Evolutionary conservation across 1,140 invertebrate genomes (phyloP).

Genomic region (Saccostrea echinata): DNA sequence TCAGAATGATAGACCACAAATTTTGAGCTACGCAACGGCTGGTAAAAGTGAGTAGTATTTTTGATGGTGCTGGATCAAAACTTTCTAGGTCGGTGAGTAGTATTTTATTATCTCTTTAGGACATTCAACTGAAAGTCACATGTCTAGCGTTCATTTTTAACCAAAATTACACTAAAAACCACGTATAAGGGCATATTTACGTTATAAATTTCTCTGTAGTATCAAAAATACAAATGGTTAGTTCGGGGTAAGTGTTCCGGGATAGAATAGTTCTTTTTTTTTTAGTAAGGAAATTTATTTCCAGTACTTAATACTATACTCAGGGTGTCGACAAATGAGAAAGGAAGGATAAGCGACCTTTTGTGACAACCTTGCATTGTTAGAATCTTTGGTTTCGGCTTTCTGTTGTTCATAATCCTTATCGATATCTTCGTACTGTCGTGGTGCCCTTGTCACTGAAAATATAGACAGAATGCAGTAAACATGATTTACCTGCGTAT

Average conservation of each 20-base stretch:
- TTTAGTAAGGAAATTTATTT: neutral
- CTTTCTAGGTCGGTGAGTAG: no score
- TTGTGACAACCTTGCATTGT: constrained; percentile 25
- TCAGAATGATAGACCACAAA: no score
- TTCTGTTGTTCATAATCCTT: constrained; percentile 14
- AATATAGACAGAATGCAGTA: neutral
- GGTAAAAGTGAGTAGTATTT: no score
- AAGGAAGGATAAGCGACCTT: constrained; percentile 21
- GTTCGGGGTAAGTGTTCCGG: neutral
- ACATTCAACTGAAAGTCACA: no score
- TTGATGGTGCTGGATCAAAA: no score
- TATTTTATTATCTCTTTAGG: no score
- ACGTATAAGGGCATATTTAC: no score
- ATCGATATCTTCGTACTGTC: constrained; percentile 1
- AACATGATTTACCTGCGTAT: no score
- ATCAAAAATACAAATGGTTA: neutral
- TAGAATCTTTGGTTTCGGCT: neutral
- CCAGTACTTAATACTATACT: neutral
- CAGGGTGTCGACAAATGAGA: constrained; percentile 16
- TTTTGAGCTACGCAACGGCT: no score
- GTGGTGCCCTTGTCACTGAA: neutral
- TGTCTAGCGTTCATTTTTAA: no score
- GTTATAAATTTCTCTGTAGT: neutral
- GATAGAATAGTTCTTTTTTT: neutral
- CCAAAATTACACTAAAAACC: no score